Base-by-base conservation (phyloP, 2,888 invertebrate species). In the Agrotis clavis region DNA sequence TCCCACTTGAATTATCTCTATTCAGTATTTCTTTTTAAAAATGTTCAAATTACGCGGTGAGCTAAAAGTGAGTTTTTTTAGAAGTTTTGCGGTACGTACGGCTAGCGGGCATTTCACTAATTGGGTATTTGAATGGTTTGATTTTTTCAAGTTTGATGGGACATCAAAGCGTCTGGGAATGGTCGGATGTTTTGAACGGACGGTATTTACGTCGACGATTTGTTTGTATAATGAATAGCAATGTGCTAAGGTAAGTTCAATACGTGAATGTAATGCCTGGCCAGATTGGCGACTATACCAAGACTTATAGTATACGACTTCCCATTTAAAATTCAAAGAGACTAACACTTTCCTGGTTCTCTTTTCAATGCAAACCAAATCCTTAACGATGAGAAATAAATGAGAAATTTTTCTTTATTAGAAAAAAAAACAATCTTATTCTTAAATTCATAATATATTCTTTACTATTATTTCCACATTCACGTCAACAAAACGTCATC, bases 1-100 rank as follows among this genome's bases (percentile, higher is more conserved):
- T 69, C 67, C 73, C 65, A 67, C 84, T 83, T 81, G 68, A 80
- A 83, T 77, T 83, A 79, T 81, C 71, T 80, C 59, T 67, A 60
- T 65, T 79, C 68, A 76, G 67, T 71, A 71, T 82, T 76, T 83
- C 61, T 77, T 63, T 70, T 76, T 67, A 47, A 47, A 68, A 71
- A 66, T 71, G 70, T 71, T 67, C 51, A 74, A 74, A 79, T 73
- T 70, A 70, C 63, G 21, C 41, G 62, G 13, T 57, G 14, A 41
- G 25, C 35, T 56, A 53, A 64, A 66, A 70, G 30, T 63, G 19
- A 56, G 6, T 41, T 62, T 51, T n/a, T 35, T 30, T 18, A 47
- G 30, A 9, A 6, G 13, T 11, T 5, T 50, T 30, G 4, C 25
- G 25, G 18, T 30, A n/a, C 13, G 18, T 30, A n/a, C 16, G 2